A percentile compares a stretch with the other conserved stretches of the same genome.
Evolutionary conservation across 2,113 vertebrate species (phyloP).

Genomic region (Tupaia chinensis): DNA sequence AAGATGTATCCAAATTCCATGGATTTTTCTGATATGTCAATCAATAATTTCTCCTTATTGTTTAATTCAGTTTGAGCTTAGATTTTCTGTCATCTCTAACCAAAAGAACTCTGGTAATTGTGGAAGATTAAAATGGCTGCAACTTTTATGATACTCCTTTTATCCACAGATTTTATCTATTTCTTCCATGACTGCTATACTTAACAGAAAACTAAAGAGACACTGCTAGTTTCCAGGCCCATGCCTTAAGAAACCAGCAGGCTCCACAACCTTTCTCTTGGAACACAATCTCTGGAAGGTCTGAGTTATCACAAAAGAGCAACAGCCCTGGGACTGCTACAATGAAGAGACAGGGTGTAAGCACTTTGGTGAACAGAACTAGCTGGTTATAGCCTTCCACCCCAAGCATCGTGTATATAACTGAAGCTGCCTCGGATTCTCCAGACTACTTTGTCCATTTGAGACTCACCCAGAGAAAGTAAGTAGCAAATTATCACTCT

Average conservation of each 20-base stretch:
- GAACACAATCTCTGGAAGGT: neutral
- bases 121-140: neutral
- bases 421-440: neutral
- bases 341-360: neutral
- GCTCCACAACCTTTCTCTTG: neutral
- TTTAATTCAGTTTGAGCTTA: neutral
- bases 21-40: neutral
- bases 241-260: neutral
- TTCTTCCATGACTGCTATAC: neutral
- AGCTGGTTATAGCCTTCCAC: neutral
- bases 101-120: neutral
- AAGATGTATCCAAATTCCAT: neutral
- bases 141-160: neutral
- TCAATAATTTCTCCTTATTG: neutral
- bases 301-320: neutral
- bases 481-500: neutral
- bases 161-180: neutral
- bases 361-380: neutral
- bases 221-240: neutral
- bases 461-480: neutral
- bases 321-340: neutral
- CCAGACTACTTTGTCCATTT: neutral
- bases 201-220: neutral
- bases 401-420: neutral
- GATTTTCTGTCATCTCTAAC: neutral